Conservation (phyloP, 2,888 invertebrate species). For the Ectemnius cavifrons region DNA sequence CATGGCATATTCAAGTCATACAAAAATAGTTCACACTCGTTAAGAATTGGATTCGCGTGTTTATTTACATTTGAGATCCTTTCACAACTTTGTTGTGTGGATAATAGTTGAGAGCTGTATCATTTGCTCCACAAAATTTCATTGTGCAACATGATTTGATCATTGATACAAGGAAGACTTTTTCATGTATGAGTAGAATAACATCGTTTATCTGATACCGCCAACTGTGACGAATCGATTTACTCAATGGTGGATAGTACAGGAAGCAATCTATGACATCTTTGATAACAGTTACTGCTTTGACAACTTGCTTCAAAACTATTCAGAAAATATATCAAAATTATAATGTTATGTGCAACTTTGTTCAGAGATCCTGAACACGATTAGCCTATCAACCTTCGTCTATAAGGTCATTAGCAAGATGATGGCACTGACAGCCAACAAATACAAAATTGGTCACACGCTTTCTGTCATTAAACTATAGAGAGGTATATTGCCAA, state of each 20-base stretch:
- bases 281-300: constrained; percentile 5
- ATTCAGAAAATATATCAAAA: constrained; percentile 19
- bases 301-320: constrained; percentile 15
- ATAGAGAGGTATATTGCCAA: constrained; percentile 28
- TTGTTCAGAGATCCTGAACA: constrained; percentile 29
- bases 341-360: constrained; percentile 27
- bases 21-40: constrained; percentile 1
- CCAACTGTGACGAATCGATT: too few relatives aligned
- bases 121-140: too few relatives aligned
- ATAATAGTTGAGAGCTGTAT: too few relatives aligned
- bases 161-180: too few relatives aligned
- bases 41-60: too few relatives aligned
- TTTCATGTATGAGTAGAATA: too few relatives aligned
- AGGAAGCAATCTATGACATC: too few relatives aligned
- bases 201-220: too few relatives aligned
- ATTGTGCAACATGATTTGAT: too few relatives aligned
- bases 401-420: constrained; percentile 28
- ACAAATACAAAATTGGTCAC: constrained; percentile 28
- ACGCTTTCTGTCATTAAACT: constrained; percentile 18
- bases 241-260: too few relatives aligned
- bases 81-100: too few relatives aligned
- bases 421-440: constrained; percentile 30
- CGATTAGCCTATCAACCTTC: neutral
- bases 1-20: constrained; percentile 3
- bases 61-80: too few relatives aligned